Evolutionary conservation across 2,888 invertebrate species (phyloP), one percentile per base, ranked within the genome.

Genomic region (Choristoneura rosaceana): DNA sequence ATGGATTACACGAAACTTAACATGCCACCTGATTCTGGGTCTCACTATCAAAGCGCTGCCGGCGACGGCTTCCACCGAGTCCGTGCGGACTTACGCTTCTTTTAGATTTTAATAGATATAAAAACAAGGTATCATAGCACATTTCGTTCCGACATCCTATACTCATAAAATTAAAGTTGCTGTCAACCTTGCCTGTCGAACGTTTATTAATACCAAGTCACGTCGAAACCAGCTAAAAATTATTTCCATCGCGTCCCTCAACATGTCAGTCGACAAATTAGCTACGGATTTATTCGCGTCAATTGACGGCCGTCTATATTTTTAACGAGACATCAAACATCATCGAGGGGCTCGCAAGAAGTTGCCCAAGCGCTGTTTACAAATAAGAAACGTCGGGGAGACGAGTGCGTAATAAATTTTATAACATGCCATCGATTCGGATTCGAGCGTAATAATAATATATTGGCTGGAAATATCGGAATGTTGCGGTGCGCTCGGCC

Each of bases 271-370:
- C 91, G 84, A 89, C 93, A 91, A 93, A 94, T 94, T 94, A 93
- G 92, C 88, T 85, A 86, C 87, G 86, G 90, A 89, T 90, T 92
- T 91, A 90, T 87, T 85, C 86, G 84, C 88, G 90, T 90, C 91
- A 90, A 92, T 93, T 87, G 88, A 86, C 90, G 86, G 86, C 80
- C 80, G 86, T 87, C 87, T 88, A 92, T 92, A 93, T 93, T 93
- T 93, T 92, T 93, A 93, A 92, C 93, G 90, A 87, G 90, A 94
- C 93, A 92, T 92, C 91, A 92, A 94, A 93, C 93, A 92, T 90
- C 87, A 90, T 90, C 88, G 90, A 89, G 84, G 87, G 89, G 87
- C 83, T 80, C 81, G 80, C 79, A 82, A 83, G 83, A 81, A 84
- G 89, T 90, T 89, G 87, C 90, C 86, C 89, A 88, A 92, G 87